phyloP scores from a whole-genome alignment of 2,888 invertebrate genomes.

The Alviniconcha strummeri region DNA sequence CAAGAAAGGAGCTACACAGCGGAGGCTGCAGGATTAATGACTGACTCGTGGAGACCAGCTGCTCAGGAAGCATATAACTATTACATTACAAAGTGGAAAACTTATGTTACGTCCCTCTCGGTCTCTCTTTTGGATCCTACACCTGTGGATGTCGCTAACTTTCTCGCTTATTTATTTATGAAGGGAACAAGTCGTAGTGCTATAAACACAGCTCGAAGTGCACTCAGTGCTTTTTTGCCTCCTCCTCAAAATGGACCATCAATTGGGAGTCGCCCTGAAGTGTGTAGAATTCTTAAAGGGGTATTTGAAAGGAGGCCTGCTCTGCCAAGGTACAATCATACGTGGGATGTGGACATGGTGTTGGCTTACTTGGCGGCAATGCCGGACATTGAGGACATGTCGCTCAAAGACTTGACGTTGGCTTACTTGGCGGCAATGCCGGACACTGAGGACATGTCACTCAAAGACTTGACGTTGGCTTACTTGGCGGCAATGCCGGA shows the following conservation, averaged over 20 bases:
- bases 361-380: background rate
- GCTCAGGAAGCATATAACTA: background rate
- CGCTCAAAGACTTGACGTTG: background rate
- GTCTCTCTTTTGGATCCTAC: background rate
- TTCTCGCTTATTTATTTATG: background rate
- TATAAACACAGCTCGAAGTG: background rate
- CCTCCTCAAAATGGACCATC: background rate
- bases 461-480: conserved; percentile 27
- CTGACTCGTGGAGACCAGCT: background rate
- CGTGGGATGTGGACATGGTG: too few relatives aligned
- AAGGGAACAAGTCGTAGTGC: background rate
- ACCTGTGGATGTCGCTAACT: background rate
- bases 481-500: too few relatives aligned
- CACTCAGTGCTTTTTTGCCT: background rate
- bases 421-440: conserved; percentile 18
- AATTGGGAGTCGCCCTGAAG: too few relatives aligned
- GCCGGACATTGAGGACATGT: background rate
- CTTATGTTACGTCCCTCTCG: background rate
- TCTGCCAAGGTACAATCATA: too few relatives aligned
- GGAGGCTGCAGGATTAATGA: background rate
- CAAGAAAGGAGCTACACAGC: background rate
- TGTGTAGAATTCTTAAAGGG: too few relatives aligned
- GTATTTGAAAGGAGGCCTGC: too few relatives aligned
- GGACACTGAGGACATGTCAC: conserved; percentile 30
- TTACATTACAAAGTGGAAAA: background rate